These are phyloP conservation scores for Melieria picta DNA, from an alignment of 2,888 invertebrate species.

Conservation along the genomic window DNA sequence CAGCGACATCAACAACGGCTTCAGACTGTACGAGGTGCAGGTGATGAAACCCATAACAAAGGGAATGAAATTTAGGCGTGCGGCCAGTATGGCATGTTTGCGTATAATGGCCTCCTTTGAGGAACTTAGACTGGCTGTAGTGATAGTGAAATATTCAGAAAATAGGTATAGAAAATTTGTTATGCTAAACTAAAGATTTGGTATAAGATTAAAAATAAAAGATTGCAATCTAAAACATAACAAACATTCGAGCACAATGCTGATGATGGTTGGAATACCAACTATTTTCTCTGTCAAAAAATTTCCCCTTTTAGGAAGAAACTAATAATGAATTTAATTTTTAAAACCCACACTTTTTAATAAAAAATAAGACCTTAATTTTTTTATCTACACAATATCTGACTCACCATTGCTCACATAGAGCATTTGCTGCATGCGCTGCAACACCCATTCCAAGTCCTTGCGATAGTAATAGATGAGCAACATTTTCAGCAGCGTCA, in stretches of 20 bases:
- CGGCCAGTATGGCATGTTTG: constrained; percentile 43
- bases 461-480: constrained; percentile 47
- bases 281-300: no score
- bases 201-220: no score
- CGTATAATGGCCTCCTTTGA: constrained; percentile 39
- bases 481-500: constrained; percentile 55
- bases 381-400: not conserved
- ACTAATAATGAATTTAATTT: no score
- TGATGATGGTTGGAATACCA: no score
- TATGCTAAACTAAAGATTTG: no score
- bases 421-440: constrained; percentile 41
- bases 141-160: no score
- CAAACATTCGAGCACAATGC: no score
- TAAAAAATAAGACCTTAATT: not conserved
- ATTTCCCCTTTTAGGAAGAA: no score
- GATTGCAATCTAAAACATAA: no score
- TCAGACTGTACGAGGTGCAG: constrained; percentile 50
- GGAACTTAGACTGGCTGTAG: not conserved
- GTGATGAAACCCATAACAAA: constrained; percentile 53
- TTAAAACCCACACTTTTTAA: no score
- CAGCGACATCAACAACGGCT: constrained; percentile 48
- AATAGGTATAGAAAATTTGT: no score
- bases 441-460: constrained; percentile 47
- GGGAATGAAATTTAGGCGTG: constrained; percentile 54
- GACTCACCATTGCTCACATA: constrained; percentile 29